phyloP scores from a whole-genome alignment of 2,888 invertebrate species.

The Conops quadrifasciatus region DNA sequence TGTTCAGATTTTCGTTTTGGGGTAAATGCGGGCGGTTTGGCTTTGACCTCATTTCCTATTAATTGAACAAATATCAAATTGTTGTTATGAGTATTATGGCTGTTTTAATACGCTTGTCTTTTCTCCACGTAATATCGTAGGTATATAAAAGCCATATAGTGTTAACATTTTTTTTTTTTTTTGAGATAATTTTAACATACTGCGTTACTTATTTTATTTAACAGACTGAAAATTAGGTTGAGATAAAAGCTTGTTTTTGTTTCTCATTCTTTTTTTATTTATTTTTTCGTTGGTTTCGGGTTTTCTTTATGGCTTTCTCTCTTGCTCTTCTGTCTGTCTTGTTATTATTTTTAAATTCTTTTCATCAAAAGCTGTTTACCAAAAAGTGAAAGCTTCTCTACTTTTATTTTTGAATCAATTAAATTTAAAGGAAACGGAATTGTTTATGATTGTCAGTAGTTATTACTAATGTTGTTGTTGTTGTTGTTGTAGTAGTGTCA shows the following conservation, averaged over 20 bases:
- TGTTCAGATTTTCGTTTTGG: not conserved
- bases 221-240: not conserved
- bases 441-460: too few species aligned
- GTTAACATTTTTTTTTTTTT: not conserved
- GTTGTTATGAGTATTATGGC: not conserved
- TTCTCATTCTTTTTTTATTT: not conserved
- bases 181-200: not conserved
- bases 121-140: too few species aligned
- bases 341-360: too few species aligned
- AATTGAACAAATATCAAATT: slow-evolving; percentile 13
- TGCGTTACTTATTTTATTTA: not conserved
- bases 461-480: too few species aligned
- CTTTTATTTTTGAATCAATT: not conserved
- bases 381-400: slow-evolving; percentile 11
- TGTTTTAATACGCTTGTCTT: too few species aligned
- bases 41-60: slow-evolving; percentile 2
- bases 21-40: not conserved
- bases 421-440: not conserved
- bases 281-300: not conserved
- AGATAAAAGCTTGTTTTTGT: not conserved
- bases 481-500: too few species aligned
- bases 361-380: not conserved
- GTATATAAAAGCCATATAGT: too few species aligned
- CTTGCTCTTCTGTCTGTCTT: not conserved
- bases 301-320: not conserved